A percentile compares a stretch with the other conserved stretches of the same genome.
Conservation (phyloP, 2,113 vertebrate species). For the Heteronetta atricapilla region DNA sequence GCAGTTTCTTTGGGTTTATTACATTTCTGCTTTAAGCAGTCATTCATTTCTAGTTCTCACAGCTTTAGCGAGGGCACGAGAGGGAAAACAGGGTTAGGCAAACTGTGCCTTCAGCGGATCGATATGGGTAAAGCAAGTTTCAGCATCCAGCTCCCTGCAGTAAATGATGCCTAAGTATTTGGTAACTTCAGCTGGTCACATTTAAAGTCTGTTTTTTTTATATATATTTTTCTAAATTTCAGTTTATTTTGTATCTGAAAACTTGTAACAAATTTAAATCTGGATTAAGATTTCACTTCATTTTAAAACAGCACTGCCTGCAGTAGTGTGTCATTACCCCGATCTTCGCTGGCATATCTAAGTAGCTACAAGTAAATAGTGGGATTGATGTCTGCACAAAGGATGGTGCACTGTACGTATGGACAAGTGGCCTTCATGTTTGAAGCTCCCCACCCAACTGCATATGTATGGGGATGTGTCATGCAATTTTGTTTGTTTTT, state of each 20-base stretch:
- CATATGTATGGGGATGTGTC: neutral
- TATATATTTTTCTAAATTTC: too few relatives aligned
- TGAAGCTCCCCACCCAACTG: rapidly evolving
- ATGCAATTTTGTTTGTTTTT: neutral
- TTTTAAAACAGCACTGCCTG: neutral
- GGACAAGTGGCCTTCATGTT: neutral
- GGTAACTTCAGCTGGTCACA: neutral
- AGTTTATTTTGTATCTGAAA: neutral
- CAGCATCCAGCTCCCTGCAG: neutral
- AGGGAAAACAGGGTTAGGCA: neutral
- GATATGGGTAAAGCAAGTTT: neutral
- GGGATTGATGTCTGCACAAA: rapidly evolving
- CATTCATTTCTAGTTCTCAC: neutral
- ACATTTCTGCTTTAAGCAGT: neutral
- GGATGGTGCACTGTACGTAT: rapidly evolving
- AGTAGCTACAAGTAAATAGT: neutral
- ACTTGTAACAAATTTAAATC: neutral
- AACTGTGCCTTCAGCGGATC: neutral
- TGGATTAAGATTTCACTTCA: neutral
- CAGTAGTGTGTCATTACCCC: rapidly evolving
- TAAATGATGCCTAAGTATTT: neutral
- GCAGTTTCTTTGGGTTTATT: neutral
- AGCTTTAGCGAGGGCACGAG: neutral
- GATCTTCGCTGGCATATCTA: neutral
- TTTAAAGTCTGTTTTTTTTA: neutral